phyloP scores from a whole-genome alignment of 2,888 invertebrate genomes.

The Cyclophora punctaria region DNA sequence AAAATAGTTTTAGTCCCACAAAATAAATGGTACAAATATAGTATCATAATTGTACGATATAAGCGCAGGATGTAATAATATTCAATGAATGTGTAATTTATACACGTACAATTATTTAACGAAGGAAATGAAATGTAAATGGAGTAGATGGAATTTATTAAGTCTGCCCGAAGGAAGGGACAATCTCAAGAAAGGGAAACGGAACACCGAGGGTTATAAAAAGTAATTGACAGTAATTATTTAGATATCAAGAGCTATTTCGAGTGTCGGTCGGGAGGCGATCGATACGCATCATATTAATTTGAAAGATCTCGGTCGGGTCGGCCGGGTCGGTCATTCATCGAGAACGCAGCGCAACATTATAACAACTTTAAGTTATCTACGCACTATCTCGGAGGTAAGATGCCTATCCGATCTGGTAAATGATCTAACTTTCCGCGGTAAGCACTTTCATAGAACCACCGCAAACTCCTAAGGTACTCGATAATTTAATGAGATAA shows the following conservation, averaged over 20 bases:
- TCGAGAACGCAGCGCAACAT: too few species aligned
- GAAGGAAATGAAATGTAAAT: conserved; percentile 32
- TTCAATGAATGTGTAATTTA: conserved; percentile 19
- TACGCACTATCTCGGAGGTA: too few species aligned
- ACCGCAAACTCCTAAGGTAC: conserved; percentile 13
- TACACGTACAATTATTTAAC: conserved; percentile 19
- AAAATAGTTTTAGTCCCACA: too few species aligned
- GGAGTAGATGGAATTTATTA: conserved; percentile 19
- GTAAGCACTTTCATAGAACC: conserved; percentile 4
- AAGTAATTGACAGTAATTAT: conserved; percentile 8
- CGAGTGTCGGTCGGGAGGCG: too few species aligned
- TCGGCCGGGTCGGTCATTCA: too few species aligned
- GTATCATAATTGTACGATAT: conserved; percentile 19
- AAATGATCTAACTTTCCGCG: conserved; percentile 9
- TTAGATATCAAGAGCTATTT: neutral
- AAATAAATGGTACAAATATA: conserved; percentile 16
- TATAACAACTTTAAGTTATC: too few species aligned
- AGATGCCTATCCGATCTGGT: too few species aligned
- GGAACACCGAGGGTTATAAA: conserved; percentile 8
- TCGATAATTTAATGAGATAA: conserved; percentile 32
- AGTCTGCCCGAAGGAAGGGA: conserved; percentile 8
- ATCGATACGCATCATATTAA: too few species aligned
- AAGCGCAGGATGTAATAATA: conserved; percentile 23
- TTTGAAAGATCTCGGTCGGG: too few species aligned
- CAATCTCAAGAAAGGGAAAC: conserved; percentile 13